A percentile compares a stretch with the other conserved stretches of the same genome.
phyloP scores from a whole-genome alignment of 37 sponge, comb jelly and placozoan species.

The Lycopodina hypogea region DNA sequence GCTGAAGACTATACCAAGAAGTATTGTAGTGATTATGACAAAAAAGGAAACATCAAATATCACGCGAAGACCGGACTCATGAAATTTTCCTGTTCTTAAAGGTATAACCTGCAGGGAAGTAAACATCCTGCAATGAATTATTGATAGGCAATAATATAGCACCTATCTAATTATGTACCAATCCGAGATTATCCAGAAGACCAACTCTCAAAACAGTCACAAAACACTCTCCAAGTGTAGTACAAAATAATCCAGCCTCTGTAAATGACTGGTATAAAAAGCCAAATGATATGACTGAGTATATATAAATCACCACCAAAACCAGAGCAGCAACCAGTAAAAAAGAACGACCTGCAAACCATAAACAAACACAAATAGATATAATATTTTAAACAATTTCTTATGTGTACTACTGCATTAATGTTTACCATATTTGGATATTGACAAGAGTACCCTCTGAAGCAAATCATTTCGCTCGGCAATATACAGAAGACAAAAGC shows the following conservation, averaged over 20 bases:
- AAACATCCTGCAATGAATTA: too few relatives aligned
- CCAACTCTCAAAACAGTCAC: constrained; percentile 53
- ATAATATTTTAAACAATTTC: too few relatives aligned
- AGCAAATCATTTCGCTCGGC: constrained; percentile 82
- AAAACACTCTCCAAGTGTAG: constrained; percentile 64
- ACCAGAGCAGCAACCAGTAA: constrained; percentile 75
- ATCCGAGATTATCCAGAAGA: constrained; percentile 53
- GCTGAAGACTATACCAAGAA: constrained; percentile 87
- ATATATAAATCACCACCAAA: constrained; percentile 69
- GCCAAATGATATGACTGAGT: constrained; percentile 78
- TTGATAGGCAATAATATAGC: too few relatives aligned
- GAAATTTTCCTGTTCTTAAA: neutral
- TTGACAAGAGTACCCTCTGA: constrained; percentile 65
- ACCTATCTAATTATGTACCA: constrained; percentile 6
- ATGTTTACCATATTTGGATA: constrained; percentile 78
- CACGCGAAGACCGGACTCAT: constrained; percentile 11
- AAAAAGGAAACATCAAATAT: constrained; percentile 85
- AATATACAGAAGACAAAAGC: constrained; percentile 74
- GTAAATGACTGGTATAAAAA: constrained; percentile 39
- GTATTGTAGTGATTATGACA: constrained; percentile 83
- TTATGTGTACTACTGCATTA: too few relatives aligned
- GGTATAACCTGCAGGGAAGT: neutral
- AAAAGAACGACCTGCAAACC: constrained; percentile 20
- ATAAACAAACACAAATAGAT: too few relatives aligned
- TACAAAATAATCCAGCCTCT: constrained; percentile 39